Evolutionary conservation across 2,113 vertebrate species (phyloP).

Genomic region (Notechis scutatus): DNA sequence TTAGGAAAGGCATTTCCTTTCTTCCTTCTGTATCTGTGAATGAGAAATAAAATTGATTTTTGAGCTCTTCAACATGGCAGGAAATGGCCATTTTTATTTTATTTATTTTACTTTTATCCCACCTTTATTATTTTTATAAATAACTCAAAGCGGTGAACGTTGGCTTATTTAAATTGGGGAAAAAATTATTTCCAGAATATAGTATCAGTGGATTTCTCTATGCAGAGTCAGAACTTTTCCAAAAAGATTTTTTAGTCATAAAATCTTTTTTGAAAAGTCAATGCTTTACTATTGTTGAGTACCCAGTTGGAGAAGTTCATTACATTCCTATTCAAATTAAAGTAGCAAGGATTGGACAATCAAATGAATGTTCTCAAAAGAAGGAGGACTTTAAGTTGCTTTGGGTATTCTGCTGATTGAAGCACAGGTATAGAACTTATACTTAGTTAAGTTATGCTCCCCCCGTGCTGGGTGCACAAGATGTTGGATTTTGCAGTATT

Average conservation of each 20-base stretch:
- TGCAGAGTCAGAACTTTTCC: neutral
- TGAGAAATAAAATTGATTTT: neutral
- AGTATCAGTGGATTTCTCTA: neutral
- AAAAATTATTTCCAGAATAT: neutral
- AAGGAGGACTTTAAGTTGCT: neutral
- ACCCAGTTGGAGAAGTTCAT: neutral
- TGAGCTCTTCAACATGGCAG: neutral
- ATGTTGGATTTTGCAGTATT: neutral
- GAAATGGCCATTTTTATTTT: neutral
- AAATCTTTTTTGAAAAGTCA: conserved; percentile 3
- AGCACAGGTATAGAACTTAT: neutral
- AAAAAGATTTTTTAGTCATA: conserved; percentile 12
- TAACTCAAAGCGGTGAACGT: neutral
- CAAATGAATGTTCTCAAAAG: neutral
- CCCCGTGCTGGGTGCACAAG: neutral
- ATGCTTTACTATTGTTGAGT: conserved; percentile 11
- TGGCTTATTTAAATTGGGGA: neutral
- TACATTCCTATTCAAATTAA: neutral
- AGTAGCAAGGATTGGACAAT: neutral
- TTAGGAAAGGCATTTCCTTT: neutral
- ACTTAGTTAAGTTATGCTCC: neutral
- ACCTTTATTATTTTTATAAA: neutral
- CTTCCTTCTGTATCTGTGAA: neutral
- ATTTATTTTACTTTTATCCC: neutral
- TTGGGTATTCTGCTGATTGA: neutral